Base-by-base conservation (phyloP, 2,888 invertebrate genomes). In the Exocentrus adspersus region DNA sequence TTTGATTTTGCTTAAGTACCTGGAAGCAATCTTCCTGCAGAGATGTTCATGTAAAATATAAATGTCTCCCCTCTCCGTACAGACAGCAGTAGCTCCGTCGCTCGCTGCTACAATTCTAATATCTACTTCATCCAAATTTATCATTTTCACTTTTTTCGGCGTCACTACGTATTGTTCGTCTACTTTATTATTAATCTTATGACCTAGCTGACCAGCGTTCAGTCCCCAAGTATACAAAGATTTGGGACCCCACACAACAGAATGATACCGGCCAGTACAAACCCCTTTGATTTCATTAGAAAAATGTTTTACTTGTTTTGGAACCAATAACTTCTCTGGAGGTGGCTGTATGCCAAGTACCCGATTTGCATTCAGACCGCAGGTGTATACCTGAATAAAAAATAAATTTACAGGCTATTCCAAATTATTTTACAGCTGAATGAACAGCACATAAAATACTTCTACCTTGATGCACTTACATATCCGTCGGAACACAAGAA, bases 201-300 rank as follows among this genome's bases (percentile, higher is more conserved):
- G 91, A 1, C 93, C 94, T 73, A 95, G 82, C 77, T 95, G 95
- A 0, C 95, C 95, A 54, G 88, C 86, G 83, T 95, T 93, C 2
- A 88, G 84, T 1, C 95, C 95, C 90, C 92, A 95, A 0, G 92
- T 90, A 79, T 88, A 93, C 0, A 94, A 81, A 0, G 85, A 85
- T 21, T 85, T 80, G 0, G 80, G 63, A 79, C 88, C 87, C 87
- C 91, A 87, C 10, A 87, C 88, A 1, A 92, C 88, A 0, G 91
- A 90, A 81, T 95, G 93, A 65, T 86, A 89, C 7, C 90, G 85
- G 1, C 89, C 89, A 4, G 92, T 90, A 73, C 88, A 86, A 0
- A 94, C 85, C 0, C 90, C 86, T 4, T 82, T 68, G 14, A 74
- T 51, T 42, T 73, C 64, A 16, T 48, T 84, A 78, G 48, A 83